A percentile compares a stretch with the other conserved stretches of the same genome.
These are phyloP conservation scores for Acanthochromis polyacanthus DNA, from an alignment of 2,113 vertebrate species.

Conservation along the genomic window DNA sequence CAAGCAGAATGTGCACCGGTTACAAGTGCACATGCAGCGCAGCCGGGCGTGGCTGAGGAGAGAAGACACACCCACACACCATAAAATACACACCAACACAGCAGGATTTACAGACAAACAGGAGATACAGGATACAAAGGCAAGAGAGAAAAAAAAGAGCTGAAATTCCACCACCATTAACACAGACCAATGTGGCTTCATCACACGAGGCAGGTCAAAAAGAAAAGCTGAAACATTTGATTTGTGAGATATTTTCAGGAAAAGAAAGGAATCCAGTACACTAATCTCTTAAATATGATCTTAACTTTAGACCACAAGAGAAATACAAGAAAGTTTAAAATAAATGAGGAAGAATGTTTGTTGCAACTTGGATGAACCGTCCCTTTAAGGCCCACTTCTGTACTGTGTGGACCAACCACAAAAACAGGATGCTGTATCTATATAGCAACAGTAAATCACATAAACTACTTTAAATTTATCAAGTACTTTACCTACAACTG, in stretches of 20 bases:
- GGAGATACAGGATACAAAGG: not conserved
- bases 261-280: not conserved
- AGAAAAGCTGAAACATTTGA: conserved; percentile 1
- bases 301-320: not conserved
- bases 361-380: not conserved
- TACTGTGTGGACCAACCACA: not conserved
- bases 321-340: not conserved
- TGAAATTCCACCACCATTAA: conserved; percentile 17
- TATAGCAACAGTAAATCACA: no score
- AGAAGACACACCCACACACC: conserved; percentile 85
- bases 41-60: conserved; percentile 97
- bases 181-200: not conserved
- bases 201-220: not conserved
- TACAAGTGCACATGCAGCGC: conserved; percentile 99
- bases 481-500: no score
- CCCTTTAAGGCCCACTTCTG: not conserved
- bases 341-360: not conserved
- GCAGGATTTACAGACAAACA: not conserved
- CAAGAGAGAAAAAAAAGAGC: conserved; percentile 5
- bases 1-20: conserved; percentile 99
- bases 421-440: no score
- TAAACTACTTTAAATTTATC: no score
- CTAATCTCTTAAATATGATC: not conserved
- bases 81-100: conserved; percentile 6
- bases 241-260: not conserved